Evolutionary conservation across 2,888 invertebrate genomes (phyloP).

Genomic region (Thyatira batis): DNA sequence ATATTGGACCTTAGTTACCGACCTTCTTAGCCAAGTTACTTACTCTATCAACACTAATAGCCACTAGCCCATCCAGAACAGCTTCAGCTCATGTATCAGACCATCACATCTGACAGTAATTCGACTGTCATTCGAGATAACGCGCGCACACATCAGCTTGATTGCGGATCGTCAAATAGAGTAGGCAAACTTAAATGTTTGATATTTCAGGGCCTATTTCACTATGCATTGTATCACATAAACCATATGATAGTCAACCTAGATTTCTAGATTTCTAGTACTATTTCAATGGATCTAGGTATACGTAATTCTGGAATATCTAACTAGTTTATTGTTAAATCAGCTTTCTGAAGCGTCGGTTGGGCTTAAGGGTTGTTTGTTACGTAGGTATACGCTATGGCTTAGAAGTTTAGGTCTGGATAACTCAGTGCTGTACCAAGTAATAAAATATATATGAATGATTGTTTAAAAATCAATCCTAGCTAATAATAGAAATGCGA

Average conservation of each 20-base stretch:
- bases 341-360: neutral
- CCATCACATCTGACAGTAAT: conserved; percentile 50
- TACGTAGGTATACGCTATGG: too few species aligned
- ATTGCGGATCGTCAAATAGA: conserved; percentile 49
- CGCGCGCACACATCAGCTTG: conserved; percentile 49
- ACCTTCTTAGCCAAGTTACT: too few species aligned
- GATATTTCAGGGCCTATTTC: conserved; percentile 25
- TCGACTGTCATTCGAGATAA: conserved; percentile 56
- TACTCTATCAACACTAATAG: too few species aligned
- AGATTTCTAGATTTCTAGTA: neutral
- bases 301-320: neutral
- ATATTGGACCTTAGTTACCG: too few species aligned
- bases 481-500: too few species aligned
- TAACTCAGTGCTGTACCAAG: too few species aligned
- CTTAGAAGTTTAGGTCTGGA: too few species aligned
- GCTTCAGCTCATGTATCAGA: too few species aligned
- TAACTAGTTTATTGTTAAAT: neutral
- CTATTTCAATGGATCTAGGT: neutral
- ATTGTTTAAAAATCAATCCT: too few species aligned
- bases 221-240: conserved; percentile 1
- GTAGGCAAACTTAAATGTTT: conserved; percentile 47
- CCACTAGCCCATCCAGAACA: too few species aligned
- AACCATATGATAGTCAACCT: neutral
- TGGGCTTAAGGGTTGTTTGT: neutral
- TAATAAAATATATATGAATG: too few species aligned